Conservation (phyloP, 2,797 vertebrate species). For the Danio aesculapii region DNA sequence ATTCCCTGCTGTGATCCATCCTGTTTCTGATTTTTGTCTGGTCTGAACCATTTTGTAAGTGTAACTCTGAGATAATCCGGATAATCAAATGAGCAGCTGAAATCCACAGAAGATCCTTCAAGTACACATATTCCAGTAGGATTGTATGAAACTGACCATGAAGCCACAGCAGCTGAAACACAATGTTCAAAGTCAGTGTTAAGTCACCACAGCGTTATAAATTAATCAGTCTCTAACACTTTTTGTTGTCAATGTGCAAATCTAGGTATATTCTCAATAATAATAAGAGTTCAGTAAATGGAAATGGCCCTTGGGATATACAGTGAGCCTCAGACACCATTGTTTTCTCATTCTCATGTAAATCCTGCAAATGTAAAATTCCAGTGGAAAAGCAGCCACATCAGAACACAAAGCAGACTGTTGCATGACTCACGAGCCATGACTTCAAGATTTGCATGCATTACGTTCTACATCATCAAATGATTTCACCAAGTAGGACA, state of each 20-base stretch:
- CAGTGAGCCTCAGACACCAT: too few relatives aligned
- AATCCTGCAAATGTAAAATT: too few relatives aligned
- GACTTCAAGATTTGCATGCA: too few relatives aligned
- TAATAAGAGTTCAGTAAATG: too few relatives aligned
- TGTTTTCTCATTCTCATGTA: too few relatives aligned
- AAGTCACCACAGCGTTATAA: not conserved
- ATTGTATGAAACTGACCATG: constrained; percentile 25
- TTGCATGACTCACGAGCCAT: too few relatives aligned
- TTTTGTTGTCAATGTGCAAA: not conserved
- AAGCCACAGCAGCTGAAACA: constrained; percentile 18
- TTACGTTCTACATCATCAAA: too few relatives aligned
- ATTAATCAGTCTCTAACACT: not conserved
- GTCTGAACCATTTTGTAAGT: constrained; percentile 66
- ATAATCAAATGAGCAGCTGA: constrained; percentile 23
- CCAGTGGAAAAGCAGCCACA: too few relatives aligned
- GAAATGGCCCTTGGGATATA: too few relatives aligned
- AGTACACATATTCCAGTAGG: not conserved
- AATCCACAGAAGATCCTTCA: constrained; percentile 13
- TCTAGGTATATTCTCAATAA: too few relatives aligned
- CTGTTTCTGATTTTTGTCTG: not conserved
- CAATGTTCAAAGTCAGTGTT: not conserved
- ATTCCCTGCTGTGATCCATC: constrained; percentile 21
- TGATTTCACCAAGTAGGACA: too few relatives aligned
- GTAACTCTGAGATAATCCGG: rapidly evolving
- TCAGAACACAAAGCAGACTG: too few relatives aligned